Evolutionary conservation across 2,888 invertebrate species (phyloP), one percentile per base, ranked within the genome.

Genomic region (Monopis laevigella): DNA sequence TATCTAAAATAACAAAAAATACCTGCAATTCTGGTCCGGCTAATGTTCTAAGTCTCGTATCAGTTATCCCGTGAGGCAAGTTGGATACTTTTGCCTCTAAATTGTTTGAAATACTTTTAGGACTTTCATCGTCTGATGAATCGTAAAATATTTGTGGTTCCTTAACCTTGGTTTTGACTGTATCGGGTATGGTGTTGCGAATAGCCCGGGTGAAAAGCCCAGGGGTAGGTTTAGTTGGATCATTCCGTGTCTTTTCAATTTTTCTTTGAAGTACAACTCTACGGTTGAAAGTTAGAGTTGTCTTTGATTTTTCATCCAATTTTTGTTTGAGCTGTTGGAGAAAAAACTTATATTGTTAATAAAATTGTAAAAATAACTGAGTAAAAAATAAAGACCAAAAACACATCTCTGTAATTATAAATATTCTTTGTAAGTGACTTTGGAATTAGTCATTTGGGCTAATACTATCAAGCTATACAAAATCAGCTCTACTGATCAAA

Each of bases 21-120:
- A 82, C 81, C 81, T 82, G 81, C 27, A 74, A 68, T 42, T 71
- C 65, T 36, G 38, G 51, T 4, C 80, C 81, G 0, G 81, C 81
- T 24, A 82, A 46, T 0, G 80, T 73, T 38, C 60, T 60, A 43
- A 82, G 46, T 7, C 81, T 47, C 0, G 78, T 71, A 40, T 74
- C 72, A 0, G 81, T 82, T 62, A 82, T 81, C 1, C 78, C 81
- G 46, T 65, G 73, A 0, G 81, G 81, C 29, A 82, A 45, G 40
- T 80, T 74, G 3, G 40, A 43, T 1, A 81, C 77, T 0, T 32
- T 32, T 3, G n/a, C 6, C n/a, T 12, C 6, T 5, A 10, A 16
- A n/a, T 34, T 18, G n/a, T 18, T n/a, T 3, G 19, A 2, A 8
- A 4, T 3, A 8, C 56, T 55, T 1, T 54, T 30, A 18, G 58